These are phyloP conservation scores for Acipenser transmontanus DNA, from an alignment of 2,797 vertebrate species.

Conservation along the genomic window DNA sequence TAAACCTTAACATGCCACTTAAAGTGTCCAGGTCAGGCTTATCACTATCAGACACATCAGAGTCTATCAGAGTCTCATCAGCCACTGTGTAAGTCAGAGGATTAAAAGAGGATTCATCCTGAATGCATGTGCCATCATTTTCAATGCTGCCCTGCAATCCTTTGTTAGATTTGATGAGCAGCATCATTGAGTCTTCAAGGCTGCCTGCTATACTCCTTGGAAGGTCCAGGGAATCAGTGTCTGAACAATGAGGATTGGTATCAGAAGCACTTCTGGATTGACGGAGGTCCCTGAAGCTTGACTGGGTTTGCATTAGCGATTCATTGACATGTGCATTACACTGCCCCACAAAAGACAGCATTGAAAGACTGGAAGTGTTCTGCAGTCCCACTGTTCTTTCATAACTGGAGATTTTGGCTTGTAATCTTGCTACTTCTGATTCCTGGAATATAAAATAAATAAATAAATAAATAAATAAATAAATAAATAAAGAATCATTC, in stretches of 20 bases:
- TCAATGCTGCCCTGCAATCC: constrained; percentile 28
- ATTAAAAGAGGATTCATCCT: constrained; percentile 63
- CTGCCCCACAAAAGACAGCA: constrained; percentile 6
- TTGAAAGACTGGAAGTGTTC: constrained; percentile 22
- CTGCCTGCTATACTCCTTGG: constrained; percentile 52
- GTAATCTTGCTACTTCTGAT: constrained; percentile 68
- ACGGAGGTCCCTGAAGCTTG: constrained; percentile 29
- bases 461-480: neutral
- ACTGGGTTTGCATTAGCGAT: constrained; percentile 12
- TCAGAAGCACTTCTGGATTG: constrained; percentile 41
- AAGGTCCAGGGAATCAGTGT: constrained; percentile 53
- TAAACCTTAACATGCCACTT: too few relatives aligned
- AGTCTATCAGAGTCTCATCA: constrained; percentile 23
- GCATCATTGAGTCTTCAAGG: constrained; percentile 33
- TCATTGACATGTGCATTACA: neutral
- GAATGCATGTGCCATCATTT: constrained; percentile 31
- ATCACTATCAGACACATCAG: too few relatives aligned
- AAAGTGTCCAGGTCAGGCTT: too few relatives aligned
- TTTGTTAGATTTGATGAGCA: constrained; percentile 42
- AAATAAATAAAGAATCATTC: neutral
- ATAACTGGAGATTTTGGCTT: constrained; percentile 61
- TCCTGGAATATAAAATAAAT: constrained; percentile 47
- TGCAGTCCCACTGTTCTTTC: constrained; percentile 52
- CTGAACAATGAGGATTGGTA: constrained; percentile 36
- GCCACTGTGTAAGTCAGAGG: constrained; percentile 64